Percentiles rank a stretch among this genome's conserved stretches.
phyloP scores from a whole-genome alignment of 2,113 vertebrate genomes.

The Anarhynchus alexandrinus region DNA sequence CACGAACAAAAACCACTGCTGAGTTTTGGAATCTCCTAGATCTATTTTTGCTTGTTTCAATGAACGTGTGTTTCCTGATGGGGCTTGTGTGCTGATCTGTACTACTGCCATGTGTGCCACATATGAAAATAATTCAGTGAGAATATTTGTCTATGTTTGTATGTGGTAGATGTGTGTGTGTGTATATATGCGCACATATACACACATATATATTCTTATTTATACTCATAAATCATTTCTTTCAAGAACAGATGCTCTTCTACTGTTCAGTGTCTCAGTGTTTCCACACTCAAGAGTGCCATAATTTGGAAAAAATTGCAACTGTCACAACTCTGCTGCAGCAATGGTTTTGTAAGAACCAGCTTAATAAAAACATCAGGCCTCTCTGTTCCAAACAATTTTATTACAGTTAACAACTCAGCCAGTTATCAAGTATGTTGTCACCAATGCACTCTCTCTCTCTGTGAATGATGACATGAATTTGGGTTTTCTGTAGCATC shows the following conservation, averaged over 20 bases:
- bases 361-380: slow-evolving; percentile 26
- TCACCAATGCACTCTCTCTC: not conserved
- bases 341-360: not conserved
- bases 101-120: not conserved
- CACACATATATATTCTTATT: not conserved
- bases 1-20: not conserved
- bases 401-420: slow-evolving; percentile 33
- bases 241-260: not conserved
- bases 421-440: not conserved
- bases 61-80: not conserved
- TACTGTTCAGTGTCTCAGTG: not conserved
- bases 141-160: not conserved
- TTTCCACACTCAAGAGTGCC: not conserved
- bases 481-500: not conserved
- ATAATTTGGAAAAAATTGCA: not conserved
- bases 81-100: not conserved
- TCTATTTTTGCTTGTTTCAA: not conserved
- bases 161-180: not conserved
- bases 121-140: not conserved
- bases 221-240: not conserved
- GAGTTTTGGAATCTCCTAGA: not conserved
- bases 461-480: not conserved
- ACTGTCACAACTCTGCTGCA: not conserved
- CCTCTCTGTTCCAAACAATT: not conserved
- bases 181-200: too few species aligned